Base-by-base conservation (phyloP, 2,797 vertebrate species). In the Anolis apletophallus region DNA sequence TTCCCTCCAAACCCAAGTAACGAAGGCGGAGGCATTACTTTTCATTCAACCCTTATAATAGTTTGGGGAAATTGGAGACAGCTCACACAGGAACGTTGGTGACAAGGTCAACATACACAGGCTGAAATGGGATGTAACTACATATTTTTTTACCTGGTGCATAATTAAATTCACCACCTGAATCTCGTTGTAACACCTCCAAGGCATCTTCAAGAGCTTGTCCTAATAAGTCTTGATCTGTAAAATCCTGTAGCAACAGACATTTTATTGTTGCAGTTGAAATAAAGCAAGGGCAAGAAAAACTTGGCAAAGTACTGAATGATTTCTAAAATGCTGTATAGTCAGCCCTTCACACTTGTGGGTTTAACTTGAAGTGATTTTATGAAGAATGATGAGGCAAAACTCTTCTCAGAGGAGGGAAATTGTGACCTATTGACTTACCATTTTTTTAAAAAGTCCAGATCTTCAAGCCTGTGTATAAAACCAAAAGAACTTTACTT, bases 171-270 rank as follows among this genome's bases (percentile, higher is more conserved):
- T 96, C 95, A 85, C 95, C 94, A 26, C 94, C 87, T 7, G 98
- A 98, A 91, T 99, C 97, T 40, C 98, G 97, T 80, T 98, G 97
- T 93, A 99, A 96, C 52, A 99, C 97, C 85, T 99, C 98, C n/a
- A 99, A 97, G 0, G 98, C 98, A 92, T 99, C 99, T 95, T 99
- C 97, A 36, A 99, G 98, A 80, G 98, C 97, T 85, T 99, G 98
- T 89, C 98, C 98, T 88, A 97, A 90, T 67, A 97, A 95, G 64
- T 99, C 98, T 81, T 95, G 97, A 83, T 98, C 97, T 89, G 96
- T 78, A 90, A 96, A 96, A 83, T 85, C 96, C 98, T 99, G 90
- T 54, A 88, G 93, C 75, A 90, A 87, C 3, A 90, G 46, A 83
- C 59, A n/a, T 78, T 84, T 81, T 59, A 69, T 69, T 64, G 68